phyloP scores from a whole-genome alignment of 2,888 invertebrate species.

The Perizoma affinitatum region DNA sequence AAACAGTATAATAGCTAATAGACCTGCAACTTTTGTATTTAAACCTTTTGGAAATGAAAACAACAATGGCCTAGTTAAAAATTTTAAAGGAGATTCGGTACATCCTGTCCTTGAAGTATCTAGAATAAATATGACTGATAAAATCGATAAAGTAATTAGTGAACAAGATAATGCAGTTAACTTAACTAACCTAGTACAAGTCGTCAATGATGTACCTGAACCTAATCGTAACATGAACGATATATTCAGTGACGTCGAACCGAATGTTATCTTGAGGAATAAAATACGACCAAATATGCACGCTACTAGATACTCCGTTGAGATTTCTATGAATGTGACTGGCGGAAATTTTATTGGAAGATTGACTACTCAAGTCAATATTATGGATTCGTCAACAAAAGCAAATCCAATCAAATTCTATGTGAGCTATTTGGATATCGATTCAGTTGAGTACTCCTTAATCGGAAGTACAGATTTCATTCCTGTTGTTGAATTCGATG shows the following conservation, averaged over 20 bases:
- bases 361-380: conserved; percentile 45
- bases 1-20: neutral
- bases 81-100: neutral
- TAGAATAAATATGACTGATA: neutral
- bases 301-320: conserved; percentile 49
- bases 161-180: too few relatives aligned
- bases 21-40: neutral
- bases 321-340: conserved; percentile 46
- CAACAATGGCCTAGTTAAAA: neutral
- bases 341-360: conserved; percentile 51
- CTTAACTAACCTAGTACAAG: neutral
- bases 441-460: conserved; percentile 48
- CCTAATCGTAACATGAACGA: neutral
- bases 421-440: conserved; percentile 46
- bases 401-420: conserved; percentile 53
- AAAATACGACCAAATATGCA: conserved; percentile 58
- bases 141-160: too few relatives aligned
- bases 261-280: conserved; percentile 33
- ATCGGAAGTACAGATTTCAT: conserved; percentile 39
- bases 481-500: conserved; percentile 34
- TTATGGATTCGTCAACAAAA: conserved; percentile 43
- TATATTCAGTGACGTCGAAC: neutral
- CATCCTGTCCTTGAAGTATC: neutral
- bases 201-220: neutral
- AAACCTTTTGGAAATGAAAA: neutral